Base-by-base conservation (phyloP, 92 coral and sea anemone species). In the Ricordea florida region DNA sequence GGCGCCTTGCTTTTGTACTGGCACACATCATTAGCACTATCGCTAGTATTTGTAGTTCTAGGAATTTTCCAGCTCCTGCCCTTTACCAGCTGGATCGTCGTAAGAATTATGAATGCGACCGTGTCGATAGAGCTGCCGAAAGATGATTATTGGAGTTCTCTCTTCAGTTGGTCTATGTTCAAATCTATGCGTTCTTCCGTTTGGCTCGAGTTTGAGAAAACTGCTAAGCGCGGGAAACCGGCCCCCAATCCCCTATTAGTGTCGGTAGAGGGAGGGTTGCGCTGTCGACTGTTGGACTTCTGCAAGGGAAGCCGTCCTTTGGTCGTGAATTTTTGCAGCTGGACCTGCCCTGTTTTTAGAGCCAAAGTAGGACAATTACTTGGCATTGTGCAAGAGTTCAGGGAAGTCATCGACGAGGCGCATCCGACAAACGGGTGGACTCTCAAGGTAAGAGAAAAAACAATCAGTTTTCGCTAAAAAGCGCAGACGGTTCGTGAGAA, bases 341-440 rank as follows among this genome's bases (percentile, higher is more conserved):
- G 82, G 20, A 53, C 83, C 23, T 89, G 94, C 42, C 94, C 94
- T 5, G 49, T 89, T 21, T 89, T 89, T 29, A 57, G 74, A 64
- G 61, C 75, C 43, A 78, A 72, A 34, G 44, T 86, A 69, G 55
- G 48, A 13, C 85, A 80, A 44, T 81, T 80, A 36, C 44, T 69
- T 30, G 46, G 69, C 21, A 56, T 89, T 34, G 82, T 74, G 23
- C 73, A 73, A 20, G 92, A 85, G 24, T 89, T 80, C 53, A 75
- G 59, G 17, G 81, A 74, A 34, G 83, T 89, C 28, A 92, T 83
- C 38, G 94, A 89, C 33, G 94, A 89, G 17, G 94, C 94, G 0
- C 94, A 89, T 63, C 91, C 94, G 0, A 57, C 57, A 28, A 88
- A 89, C 18, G 94, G 91, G 2, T 89, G 94, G 94, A 74, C 88